phyloP scores from a whole-genome alignment of 2,113 vertebrate genomes.

The Lasiurus borealis region DNA sequence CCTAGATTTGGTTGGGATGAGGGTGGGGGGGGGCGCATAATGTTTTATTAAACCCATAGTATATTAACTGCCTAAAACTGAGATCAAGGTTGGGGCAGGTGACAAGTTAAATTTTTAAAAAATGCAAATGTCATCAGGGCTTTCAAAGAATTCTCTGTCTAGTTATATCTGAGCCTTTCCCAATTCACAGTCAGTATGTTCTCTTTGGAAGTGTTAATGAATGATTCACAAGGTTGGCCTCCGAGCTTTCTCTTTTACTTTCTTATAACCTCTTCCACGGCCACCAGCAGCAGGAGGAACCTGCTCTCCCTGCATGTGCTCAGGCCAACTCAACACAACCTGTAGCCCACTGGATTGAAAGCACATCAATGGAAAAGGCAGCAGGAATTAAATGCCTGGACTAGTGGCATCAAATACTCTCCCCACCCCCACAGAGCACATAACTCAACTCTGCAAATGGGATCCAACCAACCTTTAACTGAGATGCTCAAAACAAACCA shows the following conservation, averaged over 20 bases:
- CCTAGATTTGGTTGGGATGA: background rate
- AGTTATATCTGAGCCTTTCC: background rate
- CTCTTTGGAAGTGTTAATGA: background rate
- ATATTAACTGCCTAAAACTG: background rate
- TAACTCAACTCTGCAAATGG: background rate
- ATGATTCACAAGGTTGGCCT: background rate
- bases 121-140: background rate
- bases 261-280: background rate
- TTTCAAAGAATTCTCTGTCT: conserved; percentile 40
- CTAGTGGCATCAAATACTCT: background rate
- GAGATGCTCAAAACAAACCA: conserved; percentile 4
- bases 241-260: background rate
- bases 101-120: background rate
- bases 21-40: background rate
- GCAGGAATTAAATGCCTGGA: background rate
- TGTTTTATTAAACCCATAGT: background rate
- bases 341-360: conserved; percentile 17
- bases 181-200: background rate
- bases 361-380: conserved; percentile 17
- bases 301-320: background rate
- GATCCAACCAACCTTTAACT: background rate
- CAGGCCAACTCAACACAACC: background rate
- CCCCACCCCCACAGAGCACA: background rate
- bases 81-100: background rate
- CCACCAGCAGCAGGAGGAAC: background rate